These are phyloP conservation scores for Serilophus lunatus DNA, from an alignment of 2,113 vertebrate genomes.

Conservation along the genomic window DNA sequence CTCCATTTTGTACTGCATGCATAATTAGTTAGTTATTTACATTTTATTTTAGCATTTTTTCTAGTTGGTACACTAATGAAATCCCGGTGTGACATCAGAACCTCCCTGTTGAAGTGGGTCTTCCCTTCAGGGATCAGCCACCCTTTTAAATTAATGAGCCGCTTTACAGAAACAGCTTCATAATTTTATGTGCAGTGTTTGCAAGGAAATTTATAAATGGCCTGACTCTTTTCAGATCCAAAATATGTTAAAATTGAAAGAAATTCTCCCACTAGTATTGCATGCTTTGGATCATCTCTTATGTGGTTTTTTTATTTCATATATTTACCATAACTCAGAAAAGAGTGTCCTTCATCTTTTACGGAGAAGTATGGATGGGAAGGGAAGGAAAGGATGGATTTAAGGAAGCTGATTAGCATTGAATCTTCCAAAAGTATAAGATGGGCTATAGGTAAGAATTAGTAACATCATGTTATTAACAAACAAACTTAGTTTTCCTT, in stretches of 20 bases:
- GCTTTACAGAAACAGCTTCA: conserved; percentile 25
- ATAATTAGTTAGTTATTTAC: conserved; percentile 62
- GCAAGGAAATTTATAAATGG: conserved; percentile 38
- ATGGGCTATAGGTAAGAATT: neutral
- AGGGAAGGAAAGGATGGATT: neutral
- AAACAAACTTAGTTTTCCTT: neutral
- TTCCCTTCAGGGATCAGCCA: conserved; percentile 51
- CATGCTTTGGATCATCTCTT: neutral
- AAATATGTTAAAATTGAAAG: neutral
- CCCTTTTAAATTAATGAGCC: conserved; percentile 58
- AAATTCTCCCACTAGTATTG: neutral
- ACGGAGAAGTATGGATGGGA: neutral
- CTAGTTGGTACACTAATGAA: conserved; percentile 24
- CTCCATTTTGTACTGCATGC: conserved; percentile 42
- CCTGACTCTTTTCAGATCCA: neutral
- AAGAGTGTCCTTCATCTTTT: neutral
- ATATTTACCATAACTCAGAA: neutral
- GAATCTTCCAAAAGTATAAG: neutral
- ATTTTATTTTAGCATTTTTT: conserved; percentile 48
- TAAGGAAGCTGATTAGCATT: neutral
- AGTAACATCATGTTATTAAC: neutral
- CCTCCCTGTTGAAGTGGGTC: conserved; percentile 24
- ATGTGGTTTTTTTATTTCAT: neutral
- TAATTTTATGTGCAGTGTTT: conserved; percentile 31
- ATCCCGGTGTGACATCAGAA: conserved; percentile 43